These are phyloP conservation scores for Drosophila aff. DNA, from an alignment of 1,140 invertebrate species.

Conservation along the genomic window DNA sequence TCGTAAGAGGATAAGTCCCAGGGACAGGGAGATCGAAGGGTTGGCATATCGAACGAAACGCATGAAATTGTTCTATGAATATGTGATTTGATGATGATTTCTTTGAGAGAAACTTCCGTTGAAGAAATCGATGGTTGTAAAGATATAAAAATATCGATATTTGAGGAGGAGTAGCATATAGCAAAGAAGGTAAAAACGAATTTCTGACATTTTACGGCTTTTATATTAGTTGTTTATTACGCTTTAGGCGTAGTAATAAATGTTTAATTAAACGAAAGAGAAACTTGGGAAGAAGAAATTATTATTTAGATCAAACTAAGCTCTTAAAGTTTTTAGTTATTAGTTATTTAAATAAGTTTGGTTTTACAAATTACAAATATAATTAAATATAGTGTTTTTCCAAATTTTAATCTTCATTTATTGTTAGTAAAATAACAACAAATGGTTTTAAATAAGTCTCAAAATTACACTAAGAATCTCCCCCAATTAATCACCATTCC, in stretches of 20 bases:
- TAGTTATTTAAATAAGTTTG: too few species aligned
- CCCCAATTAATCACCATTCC: neutral
- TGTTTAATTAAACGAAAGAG: neutral
- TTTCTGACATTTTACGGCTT: slow-evolving; percentile 2
- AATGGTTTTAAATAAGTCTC: neutral
- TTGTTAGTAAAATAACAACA: too few species aligned
- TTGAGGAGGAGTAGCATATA: neutral
- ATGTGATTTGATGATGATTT: slow-evolving; percentile 39
- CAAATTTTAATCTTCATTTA: too few species aligned
- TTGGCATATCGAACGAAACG: neutral
- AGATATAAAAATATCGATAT: slow-evolving; percentile 14
- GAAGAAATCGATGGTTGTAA: slow-evolving; percentile 1
- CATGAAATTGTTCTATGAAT: slow-evolving; percentile 48
- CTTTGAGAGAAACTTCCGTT: slow-evolving; percentile 24
- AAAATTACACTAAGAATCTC: neutral
- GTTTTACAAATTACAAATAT: too few species aligned
- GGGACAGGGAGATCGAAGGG: neutral
- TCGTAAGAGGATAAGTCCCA: slow-evolving; percentile 44
- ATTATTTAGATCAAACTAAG: neutral
- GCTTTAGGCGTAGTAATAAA: neutral
- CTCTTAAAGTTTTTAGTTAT: too few species aligned
- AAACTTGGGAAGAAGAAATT: neutral
- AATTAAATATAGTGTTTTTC: too few species aligned
- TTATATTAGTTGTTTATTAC: slow-evolving; percentile 4
- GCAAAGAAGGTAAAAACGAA: neutral